Evolutionary conservation across 2,113 vertebrate genomes (phyloP).

Genomic region (Melierax canorus): DNA sequence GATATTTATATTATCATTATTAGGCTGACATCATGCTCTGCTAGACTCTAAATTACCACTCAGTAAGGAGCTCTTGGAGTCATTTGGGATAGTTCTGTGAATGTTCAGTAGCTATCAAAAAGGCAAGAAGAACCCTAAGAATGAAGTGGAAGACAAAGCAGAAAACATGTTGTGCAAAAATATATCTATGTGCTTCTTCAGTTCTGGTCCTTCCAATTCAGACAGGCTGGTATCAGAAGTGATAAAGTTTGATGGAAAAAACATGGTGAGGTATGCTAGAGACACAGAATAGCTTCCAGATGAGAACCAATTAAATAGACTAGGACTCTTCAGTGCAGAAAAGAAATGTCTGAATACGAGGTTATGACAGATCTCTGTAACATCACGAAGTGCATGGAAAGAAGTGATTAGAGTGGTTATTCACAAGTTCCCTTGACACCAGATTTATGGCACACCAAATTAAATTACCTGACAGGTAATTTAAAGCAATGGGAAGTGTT

Average conservation of each 20-base stretch:
- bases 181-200: background rate
- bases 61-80: background rate
- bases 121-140: background rate
- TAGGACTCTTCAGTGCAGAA: background rate
- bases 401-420: background rate
- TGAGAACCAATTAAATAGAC: background rate
- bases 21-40: background rate
- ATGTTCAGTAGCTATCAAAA: background rate
- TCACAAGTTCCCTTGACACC: background rate
- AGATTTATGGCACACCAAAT: background rate
- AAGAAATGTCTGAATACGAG: background rate
- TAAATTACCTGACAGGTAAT: conserved; percentile 11
- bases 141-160: background rate
- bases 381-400: background rate
- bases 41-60: background rate
- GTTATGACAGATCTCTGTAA: background rate
- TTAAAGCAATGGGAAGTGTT: background rate
- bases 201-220: background rate
- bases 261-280: background rate
- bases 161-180: background rate
- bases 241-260: background rate
- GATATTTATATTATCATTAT: background rate
- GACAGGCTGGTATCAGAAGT: background rate
- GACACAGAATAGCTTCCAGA: background rate
- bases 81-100: background rate